Evolutionary conservation across 92 coral and sea anemone genomes (phyloP).

Genomic region (Desmophyllum pertusum): DNA sequence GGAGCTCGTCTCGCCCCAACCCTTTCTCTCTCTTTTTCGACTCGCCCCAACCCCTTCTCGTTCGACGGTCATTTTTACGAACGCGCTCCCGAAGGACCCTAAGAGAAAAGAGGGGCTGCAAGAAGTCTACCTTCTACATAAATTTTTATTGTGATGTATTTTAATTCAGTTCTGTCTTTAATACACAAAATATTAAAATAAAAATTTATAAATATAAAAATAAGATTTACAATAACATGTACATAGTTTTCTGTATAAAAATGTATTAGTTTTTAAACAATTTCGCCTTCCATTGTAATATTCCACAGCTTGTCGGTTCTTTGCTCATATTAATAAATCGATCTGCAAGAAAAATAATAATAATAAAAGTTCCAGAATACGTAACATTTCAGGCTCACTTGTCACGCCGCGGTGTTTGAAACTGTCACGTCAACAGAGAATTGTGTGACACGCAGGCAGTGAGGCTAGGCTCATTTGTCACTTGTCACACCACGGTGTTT

Average conservation of each 20-base stretch:
- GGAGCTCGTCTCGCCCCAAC: no score
- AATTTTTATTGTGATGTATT: not conserved
- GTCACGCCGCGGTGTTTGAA: not conserved
- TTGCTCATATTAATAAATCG: not conserved
- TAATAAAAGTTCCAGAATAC: not conserved
- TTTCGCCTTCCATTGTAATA: not conserved
- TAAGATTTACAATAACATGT: not conserved
- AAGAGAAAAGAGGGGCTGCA: no score
- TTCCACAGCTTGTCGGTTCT: not conserved
- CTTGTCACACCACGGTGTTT: not conserved
- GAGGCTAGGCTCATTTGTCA: no score
- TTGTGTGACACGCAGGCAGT: not conserved
- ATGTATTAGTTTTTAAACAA: not conserved
- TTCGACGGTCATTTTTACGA: no score
- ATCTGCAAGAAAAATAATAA: not conserved
- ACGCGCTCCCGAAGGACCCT: no score
- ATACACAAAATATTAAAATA: not conserved
- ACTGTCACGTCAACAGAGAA: not conserved
- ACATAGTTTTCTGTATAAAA: constrained; percentile 5
- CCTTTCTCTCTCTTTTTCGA: no score
- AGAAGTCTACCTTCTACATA: no score
- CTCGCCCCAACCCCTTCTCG: no score
- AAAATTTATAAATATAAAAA: not conserved
- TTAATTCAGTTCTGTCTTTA: not conserved
- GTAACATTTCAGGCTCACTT: not conserved